Percentiles rank a stretch among this genome's conserved stretches.
Conservation (phyloP, 2,113 vertebrate genomes). For the Pteropus alecto region DNA sequence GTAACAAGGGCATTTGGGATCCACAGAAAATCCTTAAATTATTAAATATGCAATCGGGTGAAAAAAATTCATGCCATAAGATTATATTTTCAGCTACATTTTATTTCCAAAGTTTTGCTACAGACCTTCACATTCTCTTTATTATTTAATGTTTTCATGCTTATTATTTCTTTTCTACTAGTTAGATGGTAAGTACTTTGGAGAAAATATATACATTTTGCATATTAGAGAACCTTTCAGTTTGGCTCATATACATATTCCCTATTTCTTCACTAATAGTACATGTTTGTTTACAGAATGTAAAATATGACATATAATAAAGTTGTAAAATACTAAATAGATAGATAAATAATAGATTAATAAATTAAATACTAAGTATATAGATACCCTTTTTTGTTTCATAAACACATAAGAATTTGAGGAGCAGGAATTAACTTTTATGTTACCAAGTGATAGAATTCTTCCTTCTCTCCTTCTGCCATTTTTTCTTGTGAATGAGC, state of each 20-base stretch:
- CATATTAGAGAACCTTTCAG: no score
- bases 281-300: neutral
- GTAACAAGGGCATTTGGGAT: neutral
- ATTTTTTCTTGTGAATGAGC: neutral
- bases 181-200: neutral
- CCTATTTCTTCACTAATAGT: neutral
- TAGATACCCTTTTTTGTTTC: neutral
- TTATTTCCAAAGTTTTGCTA: neutral
- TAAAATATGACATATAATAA: neutral
- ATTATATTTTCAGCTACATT: neutral
- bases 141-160: neutral
- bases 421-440: neutral
- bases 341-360: neutral
- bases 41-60: constrained; percentile 13
- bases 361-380: neutral
- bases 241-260: no score
- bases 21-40: neutral
- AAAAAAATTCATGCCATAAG: neutral
- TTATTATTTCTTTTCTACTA: neutral
- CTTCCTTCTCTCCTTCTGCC: neutral
- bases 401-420: neutral
- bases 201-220: neutral
- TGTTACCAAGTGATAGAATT: neutral
- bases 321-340: neutral
- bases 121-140: neutral